Evolutionary conservation across 2,113 vertebrate species (phyloP).

Genomic region (Leptosomus discolor): DNA sequence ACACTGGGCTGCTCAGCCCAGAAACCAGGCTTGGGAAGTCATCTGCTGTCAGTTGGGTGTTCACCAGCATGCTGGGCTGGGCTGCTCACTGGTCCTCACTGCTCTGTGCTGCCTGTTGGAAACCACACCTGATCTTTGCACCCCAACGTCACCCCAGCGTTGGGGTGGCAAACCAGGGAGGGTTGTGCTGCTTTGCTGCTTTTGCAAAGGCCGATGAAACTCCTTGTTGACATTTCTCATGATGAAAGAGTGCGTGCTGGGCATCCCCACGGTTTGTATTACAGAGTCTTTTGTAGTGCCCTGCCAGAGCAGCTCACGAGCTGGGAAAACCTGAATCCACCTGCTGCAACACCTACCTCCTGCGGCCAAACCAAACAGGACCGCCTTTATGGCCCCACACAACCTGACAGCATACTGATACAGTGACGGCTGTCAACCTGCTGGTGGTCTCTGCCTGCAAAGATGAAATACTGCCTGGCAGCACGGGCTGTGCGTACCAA

Average conservation of each 20-base stretch:
- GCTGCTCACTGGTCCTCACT: not conserved
- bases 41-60: rapidly evolving
- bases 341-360: not conserved
- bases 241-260: not conserved
- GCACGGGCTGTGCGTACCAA: rapidly evolving
- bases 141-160: rapidly evolving
- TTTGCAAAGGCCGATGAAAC: not conserved
- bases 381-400: not conserved
- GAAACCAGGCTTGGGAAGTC: not conserved
- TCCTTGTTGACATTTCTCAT: not conserved
- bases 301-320: not conserved
- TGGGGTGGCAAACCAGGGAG: not conserved
- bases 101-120: not conserved
- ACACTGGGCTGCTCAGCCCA: rapidly evolving
- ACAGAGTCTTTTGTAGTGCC: not conserved
- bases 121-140: not conserved
- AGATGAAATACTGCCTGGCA: not conserved
- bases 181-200: not conserved
- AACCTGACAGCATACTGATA: not conserved
- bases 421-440: not conserved
- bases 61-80: not conserved
- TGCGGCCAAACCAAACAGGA: not conserved
- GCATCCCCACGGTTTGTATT: not conserved
- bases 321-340: not conserved
- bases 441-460: too few species aligned